A percentile compares a stretch with the other conserved stretches of the same genome.
Evolutionary conservation across 2,797 vertebrate genomes (phyloP).

Genomic region (Sebastes cheni): DNA sequence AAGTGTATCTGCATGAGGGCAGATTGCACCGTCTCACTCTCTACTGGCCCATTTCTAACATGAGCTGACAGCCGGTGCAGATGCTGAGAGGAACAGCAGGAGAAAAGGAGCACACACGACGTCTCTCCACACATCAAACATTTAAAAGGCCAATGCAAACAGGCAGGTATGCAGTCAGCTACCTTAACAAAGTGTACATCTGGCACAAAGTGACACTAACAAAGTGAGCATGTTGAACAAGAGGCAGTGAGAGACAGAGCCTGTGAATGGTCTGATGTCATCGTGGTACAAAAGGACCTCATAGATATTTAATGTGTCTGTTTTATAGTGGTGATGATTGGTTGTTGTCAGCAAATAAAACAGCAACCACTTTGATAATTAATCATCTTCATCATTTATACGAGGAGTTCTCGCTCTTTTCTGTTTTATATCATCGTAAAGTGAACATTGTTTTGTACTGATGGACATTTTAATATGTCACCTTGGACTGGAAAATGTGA

Average conservation of each 20-base stretch:
- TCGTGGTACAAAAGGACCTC: background rate
- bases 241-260: background rate
- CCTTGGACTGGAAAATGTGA: background rate
- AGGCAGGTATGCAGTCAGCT: conserved; percentile 3
- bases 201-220: conserved; percentile 14
- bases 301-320: conserved; percentile 14
- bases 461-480: background rate
- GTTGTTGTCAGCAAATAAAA: background rate
- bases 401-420: background rate
- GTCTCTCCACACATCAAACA: conserved; percentile 67
- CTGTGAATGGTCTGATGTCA: background rate
- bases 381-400: background rate
- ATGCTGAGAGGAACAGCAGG: conserved; percentile 44
- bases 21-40: background rate
- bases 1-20: background rate
- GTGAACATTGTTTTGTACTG: background rate
- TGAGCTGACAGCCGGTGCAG: conserved; percentile 40
- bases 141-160: conserved; percentile 59
- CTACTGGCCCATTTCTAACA: conserved; percentile 30
- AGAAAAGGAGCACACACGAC: conserved; percentile 34
- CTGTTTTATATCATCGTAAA: background rate
- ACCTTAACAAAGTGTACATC: conserved; percentile 24
- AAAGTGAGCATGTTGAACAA: background rate
- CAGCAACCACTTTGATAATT: background rate
- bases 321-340: background rate